Percentiles rank a stretch among this genome's conserved stretches.
Evolutionary conservation across 1,140 invertebrate species (phyloP).

Genomic region (Nymphalis io): DNA sequence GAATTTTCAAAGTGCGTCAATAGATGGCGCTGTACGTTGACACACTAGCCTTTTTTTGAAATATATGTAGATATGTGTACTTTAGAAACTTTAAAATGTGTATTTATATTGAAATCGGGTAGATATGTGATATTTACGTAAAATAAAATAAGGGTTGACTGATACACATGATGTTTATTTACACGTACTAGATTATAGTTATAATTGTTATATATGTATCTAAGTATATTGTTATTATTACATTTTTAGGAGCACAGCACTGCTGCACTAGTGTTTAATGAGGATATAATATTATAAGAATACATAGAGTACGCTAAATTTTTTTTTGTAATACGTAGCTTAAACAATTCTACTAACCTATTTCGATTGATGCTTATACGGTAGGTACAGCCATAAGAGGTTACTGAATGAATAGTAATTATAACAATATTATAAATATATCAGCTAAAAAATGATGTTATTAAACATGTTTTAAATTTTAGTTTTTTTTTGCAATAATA

Average conservation of each 20-base stretch:
- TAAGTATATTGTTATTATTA: constrained; percentile 22
- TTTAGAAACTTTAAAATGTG: too few species aligned
- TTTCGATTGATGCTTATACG: not conserved
- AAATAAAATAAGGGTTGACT: constrained; percentile 48
- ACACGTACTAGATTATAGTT: constrained; percentile 51
- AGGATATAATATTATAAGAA: constrained; percentile 27
- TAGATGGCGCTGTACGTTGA: constrained; percentile 10
- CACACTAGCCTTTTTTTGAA: too few species aligned
- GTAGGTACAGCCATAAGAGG: not conserved
- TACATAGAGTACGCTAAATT: constrained; percentile 13
- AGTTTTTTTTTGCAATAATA: not conserved
- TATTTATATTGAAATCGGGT: too few species aligned
- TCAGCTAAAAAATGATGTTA: not conserved
- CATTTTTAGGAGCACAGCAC: constrained; percentile 16
- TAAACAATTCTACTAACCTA: constrained; percentile 4
- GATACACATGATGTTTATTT: constrained; percentile 68
- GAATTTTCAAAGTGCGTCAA: not conserved
- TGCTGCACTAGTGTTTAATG: constrained; percentile 30
- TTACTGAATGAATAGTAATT: not conserved
- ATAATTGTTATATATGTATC: constrained; percentile 19
- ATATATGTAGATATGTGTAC: too few species aligned
- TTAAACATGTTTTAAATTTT: not conserved
- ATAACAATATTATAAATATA: not conserved
- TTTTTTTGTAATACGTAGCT: not conserved
- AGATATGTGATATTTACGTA: constrained; percentile 14